phyloP scores from a whole-genome alignment of 2,113 vertebrate species.

The Porphyrio hochstetteri region DNA sequence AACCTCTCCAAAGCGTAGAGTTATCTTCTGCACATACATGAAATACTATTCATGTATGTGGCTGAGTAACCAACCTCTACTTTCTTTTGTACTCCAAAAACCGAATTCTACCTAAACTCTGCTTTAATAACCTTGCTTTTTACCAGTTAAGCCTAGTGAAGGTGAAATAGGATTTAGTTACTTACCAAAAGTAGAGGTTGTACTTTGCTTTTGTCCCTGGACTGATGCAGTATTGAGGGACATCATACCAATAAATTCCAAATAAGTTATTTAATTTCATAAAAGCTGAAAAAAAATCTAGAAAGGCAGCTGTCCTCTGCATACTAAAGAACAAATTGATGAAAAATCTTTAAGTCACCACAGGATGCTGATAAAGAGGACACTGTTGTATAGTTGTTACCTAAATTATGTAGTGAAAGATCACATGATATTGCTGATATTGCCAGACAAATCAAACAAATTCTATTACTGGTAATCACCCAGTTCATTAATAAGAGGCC shows the following conservation, averaged over 20 bases:
- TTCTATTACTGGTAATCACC: neutral
- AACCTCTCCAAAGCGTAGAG: neutral
- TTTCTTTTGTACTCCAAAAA: neutral
- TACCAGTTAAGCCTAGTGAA: neutral
- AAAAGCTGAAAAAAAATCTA: neutral
- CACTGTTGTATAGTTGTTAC: neutral
- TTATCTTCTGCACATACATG: neutral
- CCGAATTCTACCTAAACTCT: rapidly evolving
- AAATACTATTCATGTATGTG: neutral
- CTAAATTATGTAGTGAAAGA: neutral
- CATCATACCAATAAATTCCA: neutral
- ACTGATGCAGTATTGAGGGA: neutral
- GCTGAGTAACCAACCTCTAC: neutral
- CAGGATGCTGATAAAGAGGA: neutral
- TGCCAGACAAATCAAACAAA: neutral
- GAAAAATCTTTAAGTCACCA: neutral
- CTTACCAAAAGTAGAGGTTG: neutral
- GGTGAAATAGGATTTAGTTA: neutral
- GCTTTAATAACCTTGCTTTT: neutral
- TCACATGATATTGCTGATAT: neutral
- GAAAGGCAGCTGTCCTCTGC: neutral
- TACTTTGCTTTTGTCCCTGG: neutral
- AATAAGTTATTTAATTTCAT: neutral
- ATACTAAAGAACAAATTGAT: neutral
- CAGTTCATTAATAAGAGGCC: neutral